Conservation (phyloP, 35 echinoderm and acorn worm genomes). For the Hemicentrotus pulcherrimus region DNA sequence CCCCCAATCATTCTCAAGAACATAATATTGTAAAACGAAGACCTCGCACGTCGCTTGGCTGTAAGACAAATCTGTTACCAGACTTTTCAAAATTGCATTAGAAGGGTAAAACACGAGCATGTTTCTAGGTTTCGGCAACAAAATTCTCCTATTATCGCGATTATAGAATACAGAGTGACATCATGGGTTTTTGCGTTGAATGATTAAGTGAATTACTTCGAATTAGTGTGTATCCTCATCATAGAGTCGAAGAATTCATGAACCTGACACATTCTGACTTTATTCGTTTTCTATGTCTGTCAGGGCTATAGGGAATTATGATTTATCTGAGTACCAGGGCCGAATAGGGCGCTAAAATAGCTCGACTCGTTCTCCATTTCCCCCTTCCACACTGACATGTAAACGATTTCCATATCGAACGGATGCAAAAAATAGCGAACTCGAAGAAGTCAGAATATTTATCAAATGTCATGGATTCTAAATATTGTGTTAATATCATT, state of each 20-base stretch:
- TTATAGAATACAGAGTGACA: neutral
- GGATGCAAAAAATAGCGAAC: neutral
- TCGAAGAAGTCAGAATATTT: too few species aligned
- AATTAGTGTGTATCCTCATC: slow-evolving; percentile 1
- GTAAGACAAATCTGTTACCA: too few species aligned
- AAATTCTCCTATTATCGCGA: neutral
- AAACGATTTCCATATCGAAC: neutral
- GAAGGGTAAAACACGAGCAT: too few species aligned
- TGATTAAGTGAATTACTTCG: neutral
- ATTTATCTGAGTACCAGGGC: neutral
- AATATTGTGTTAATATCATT: too few species aligned
- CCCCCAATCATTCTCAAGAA: too few species aligned
- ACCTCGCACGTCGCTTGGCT: too few species aligned
- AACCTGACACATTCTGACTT: neutral
- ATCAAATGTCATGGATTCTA: too few species aligned
- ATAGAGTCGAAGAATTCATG: neutral
- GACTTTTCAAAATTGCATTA: too few species aligned
- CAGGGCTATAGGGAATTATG: neutral
- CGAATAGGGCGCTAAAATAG: neutral
- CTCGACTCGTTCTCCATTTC: neutral
- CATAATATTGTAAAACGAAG: too few species aligned
- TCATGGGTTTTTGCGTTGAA: neutral
- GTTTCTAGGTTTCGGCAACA: neutral
- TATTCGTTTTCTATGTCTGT: neutral
- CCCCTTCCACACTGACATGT: neutral